These are phyloP conservation scores for Cacoxenus indagator DNA, from an alignment of 2,888 invertebrate species.

Conservation along the genomic window DNA sequence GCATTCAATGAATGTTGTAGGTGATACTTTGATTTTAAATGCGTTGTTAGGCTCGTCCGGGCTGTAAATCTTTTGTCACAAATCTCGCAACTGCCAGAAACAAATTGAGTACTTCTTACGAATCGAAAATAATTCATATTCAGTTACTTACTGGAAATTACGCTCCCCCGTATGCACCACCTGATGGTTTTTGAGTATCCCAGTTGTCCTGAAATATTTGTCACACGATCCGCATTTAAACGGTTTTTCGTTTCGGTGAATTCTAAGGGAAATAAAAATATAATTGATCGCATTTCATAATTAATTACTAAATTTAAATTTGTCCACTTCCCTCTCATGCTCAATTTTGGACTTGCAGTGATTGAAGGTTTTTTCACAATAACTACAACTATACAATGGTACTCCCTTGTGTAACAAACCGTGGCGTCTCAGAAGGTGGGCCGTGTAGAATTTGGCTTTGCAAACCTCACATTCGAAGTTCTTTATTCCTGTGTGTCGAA, in stretches of 20 bases:
- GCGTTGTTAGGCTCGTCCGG: too few species aligned
- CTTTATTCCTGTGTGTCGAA: constrained; percentile 9
- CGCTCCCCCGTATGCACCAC: background rate
- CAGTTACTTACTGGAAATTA: background rate
- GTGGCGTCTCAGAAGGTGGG: background rate
- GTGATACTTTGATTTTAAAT: too few species aligned
- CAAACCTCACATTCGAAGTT: constrained; percentile 2
- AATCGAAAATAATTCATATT: background rate
- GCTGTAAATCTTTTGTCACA: background rate
- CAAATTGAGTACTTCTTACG: background rate
- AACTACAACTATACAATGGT: background rate
- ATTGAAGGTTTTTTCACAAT: constrained; percentile 9
- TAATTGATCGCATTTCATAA: background rate
- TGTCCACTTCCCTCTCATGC: constrained; percentile 5
- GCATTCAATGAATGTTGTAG: too few species aligned
- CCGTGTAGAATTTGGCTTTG: background rate
- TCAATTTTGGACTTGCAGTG: background rate
- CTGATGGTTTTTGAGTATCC: background rate
- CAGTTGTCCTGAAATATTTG: background rate
- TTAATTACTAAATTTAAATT: background rate
- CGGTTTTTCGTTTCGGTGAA: constrained; percentile 47
- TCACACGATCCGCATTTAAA: constrained; percentile 21
- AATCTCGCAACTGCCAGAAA: background rate
- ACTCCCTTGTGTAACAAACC: background rate
- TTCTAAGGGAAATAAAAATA: constrained; percentile 32